Percentiles rank a stretch among this genome's conserved stretches.
phyloP scores from a whole-genome alignment of 2,888 invertebrate species.

The Lasioglossum calceatum region DNA sequence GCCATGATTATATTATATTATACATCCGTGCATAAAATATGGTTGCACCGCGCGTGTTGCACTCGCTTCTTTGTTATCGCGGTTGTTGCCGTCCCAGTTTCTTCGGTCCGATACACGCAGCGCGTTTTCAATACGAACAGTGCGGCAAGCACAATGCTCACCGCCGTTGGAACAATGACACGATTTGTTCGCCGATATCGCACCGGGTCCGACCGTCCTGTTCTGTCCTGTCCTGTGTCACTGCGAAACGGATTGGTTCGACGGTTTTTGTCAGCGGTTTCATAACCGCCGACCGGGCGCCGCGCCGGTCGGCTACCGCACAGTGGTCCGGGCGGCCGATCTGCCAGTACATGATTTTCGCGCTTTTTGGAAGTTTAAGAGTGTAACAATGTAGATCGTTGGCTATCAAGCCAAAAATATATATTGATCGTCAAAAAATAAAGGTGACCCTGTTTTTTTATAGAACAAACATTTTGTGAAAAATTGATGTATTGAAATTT shows the following conservation, averaged over 20 bases:
- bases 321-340: no score
- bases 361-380: no score
- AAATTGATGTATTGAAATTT: no score
- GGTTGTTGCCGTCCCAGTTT: conserved; percentile 81
- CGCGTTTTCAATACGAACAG: conserved; percentile 67
- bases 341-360: no score
- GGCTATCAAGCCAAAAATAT: no score
- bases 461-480: no score
- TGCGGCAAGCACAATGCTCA: conserved; percentile 55
- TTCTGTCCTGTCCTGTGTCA: neutral
- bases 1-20: conserved; percentile 23
- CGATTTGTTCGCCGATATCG: conserved; percentile 69
- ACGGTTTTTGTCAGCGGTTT: conserved; percentile 9
- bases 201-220: neutral
- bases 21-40: conserved; percentile 47
- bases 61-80: conserved; percentile 81
- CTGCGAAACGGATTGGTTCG: conserved; percentile 7
- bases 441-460: no score
- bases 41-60: conserved; percentile 68
- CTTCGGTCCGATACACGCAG: conserved; percentile 78
- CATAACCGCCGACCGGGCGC: neutral
- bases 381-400: no score
- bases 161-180: conserved; percentile 68
- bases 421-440: no score
- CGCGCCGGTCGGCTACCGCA: no score